Base-by-base conservation (phyloP, 2,888 invertebrate genomes). In the Drosophila parthenogenetica region DNA sequence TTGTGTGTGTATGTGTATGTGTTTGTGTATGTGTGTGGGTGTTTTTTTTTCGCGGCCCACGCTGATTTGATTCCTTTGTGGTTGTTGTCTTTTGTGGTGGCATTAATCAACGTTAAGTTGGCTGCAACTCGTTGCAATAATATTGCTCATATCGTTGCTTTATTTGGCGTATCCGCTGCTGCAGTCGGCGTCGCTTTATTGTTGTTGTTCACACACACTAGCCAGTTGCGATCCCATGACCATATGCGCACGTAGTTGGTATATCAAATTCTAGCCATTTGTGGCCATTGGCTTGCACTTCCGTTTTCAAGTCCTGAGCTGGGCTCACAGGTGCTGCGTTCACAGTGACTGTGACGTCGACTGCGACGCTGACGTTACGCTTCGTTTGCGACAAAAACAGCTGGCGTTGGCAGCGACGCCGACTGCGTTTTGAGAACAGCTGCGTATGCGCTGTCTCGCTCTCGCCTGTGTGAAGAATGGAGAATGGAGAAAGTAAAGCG, bases 241-340 rank as follows among this genome's bases (percentile, higher is more conserved):
- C 69, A 69, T 77, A 68, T 76, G 72, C 46, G 64, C 62, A 57
- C 64, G 50, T 50, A 75, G 50, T 50, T 50, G 73, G 50, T 50
- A 73, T 86, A 83, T 81, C 85, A 69, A 79, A 79, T 81, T 87
- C 72, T 79, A 62, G 16, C 68, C 79, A 79, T 79, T 87, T 87
- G 67, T 84, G 81, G 74, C 62, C 87, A 87, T 73, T 87, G 82
- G 87, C 73, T 87, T 66, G 87, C 80, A 83, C 87, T 83, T 83
- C 83, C 83, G 83, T 69, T 61, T 37, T 37, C 32, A 55, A 69
- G 67, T 76, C 76, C 75, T 75, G 70, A 25, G 19, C 25, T 40
- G 53, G 17, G 68, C 62, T 77, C 74, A 75, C 81, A 77, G 79
- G 81, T 79, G 77, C 73, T 61, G 39, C 29, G 48, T 37, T n/a